Base-by-base conservation (phyloP, 2,888 invertebrate species). In the Nezara viridula region DNA sequence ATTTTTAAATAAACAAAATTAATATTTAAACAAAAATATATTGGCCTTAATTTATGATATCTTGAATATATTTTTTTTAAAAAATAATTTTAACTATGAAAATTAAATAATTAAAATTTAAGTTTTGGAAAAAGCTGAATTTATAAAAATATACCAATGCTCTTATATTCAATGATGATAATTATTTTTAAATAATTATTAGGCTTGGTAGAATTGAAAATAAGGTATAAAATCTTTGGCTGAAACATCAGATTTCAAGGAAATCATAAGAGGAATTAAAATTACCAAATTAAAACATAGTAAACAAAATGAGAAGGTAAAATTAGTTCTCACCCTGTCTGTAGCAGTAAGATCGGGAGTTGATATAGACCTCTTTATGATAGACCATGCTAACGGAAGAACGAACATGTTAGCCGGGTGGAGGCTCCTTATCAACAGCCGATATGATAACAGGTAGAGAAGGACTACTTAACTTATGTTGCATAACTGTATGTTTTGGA, bases 301-400 rank as follows among this genome's bases (percentile, higher is more conserved):
- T n/a, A 60, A 27, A 27, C 27, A 60, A 32, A 32, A 32, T 32
- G 6, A 66, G 14, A 12, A 66, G 32, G 1, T 5, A 37, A 32
- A 37, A 37, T 5, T 37, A 19, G 3, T 37, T 32, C 60, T 55
- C 81, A 89, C 86, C 40, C 86, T 52, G 40, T 60, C 88, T 19
- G 7, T 55, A 86, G 85, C 60, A 77, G 81, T 60, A 52, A 89
- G 89, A 37, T 89, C 60, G 37, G 85, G 87, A 52, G 89, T 89
- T 16, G 90, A 90, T 37, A 86, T 47, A 24, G 89, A 88, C 77
- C 85, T 89, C 73, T 88, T 89, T n/a, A 88, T 49, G 12, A 90
- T 55, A 50, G 89, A 52, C 89, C 73, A 90, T 21, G 90, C 89
- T 16, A 86, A 73, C 9, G 90, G 90, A 52, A 90, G 52, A 44